Evolutionary conservation across 2,888 invertebrate genomes (phyloP), one percentile per base, ranked within the genome.

Genomic region (Macrosoma leucophasiata): DNA sequence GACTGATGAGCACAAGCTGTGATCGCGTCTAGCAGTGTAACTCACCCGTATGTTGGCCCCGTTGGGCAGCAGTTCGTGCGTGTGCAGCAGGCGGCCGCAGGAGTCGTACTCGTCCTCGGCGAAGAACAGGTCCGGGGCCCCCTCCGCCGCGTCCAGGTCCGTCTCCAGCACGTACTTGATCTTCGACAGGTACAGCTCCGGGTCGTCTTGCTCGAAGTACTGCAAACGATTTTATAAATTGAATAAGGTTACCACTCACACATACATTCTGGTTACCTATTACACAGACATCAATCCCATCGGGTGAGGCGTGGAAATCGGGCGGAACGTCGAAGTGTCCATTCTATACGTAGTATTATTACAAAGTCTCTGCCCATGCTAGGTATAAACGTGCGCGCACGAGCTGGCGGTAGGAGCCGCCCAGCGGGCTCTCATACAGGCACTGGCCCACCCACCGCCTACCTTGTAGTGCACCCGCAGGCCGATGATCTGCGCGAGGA

Each of bases 201-300:
- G 96, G 78, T 97, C 97, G 65, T 97, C 97, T 75, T 96, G 95
- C 66, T 97, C 96, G 74, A 97, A 97, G 72, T 97, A 95, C 93
- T 95, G 66, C 1, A 72, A 42, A 25, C 29, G 3, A 37, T 27
- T 7, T 9, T 14, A n/a, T 28, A 15, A 15, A 4, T 26, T 26
- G 19, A 24, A 14, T 23, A 10, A 6, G 11, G 9, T 8, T 17
- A 5, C 8, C 12, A 11, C 23, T 12, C 4, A 17, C 17, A 5
- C 7, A 4, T 17, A 17, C 7, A 17, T 20, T 20, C 8, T n/a
- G n/a, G 20, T n/a, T 9, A 1, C 4, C 1, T n/a, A n/a, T n/a
- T n/a, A n/a, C n/a, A n/a, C n/a, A n/a, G n/a, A n/a, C n/a, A n/a
- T n/a, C n/a, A n/a, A n/a, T n/a, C n/a, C n/a, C n/a, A n/a, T n/a